Conservation (phyloP, 2,888 invertebrate genomes). For the Anarsia innoxiella region DNA sequence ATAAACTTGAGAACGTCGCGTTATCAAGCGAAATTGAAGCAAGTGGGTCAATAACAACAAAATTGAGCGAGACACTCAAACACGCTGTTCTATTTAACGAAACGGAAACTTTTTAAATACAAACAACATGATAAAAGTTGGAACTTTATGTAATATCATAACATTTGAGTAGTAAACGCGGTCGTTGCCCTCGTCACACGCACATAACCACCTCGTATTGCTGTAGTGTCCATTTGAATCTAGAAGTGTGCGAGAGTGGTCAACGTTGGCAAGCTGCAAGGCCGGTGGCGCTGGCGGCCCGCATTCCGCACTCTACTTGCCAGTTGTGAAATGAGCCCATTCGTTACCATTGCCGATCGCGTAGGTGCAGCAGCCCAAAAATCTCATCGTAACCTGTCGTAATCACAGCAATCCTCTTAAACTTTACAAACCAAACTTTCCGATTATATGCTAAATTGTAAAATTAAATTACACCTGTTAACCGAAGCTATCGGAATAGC, state of each 20-base stretch:
- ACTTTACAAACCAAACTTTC: constrained; percentile 3
- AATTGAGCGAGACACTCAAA: not conserved
- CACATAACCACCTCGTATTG: constrained; percentile 34
- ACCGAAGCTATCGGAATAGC: constrained; percentile 28
- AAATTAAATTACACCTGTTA: constrained; percentile 12
- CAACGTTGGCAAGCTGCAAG: constrained; percentile 67
- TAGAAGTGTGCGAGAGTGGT: constrained; percentile 59
- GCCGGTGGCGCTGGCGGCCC: constrained; percentile 59
- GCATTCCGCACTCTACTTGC: constrained; percentile 62
- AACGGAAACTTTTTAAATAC: constrained; percentile 7
- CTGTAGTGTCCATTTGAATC: constrained; percentile 44
- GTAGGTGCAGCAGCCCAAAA: constrained; percentile 6
- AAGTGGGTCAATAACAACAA: constrained; percentile 12
- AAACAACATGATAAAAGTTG: constrained; percentile 5
- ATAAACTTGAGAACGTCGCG: not conserved
- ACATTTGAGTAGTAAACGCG: constrained; percentile 25
- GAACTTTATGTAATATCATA: constrained; percentile 12
- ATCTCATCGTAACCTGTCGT: not conserved
- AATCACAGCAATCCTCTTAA: constrained; percentile 1
- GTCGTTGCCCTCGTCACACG: constrained; percentile 38
- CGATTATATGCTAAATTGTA: constrained; percentile 7
- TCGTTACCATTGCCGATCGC: constrained; percentile 38
- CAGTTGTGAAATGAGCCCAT: constrained; percentile 63
- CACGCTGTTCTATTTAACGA: constrained; percentile 3
- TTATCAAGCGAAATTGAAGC: constrained; percentile 4